Conservation (phyloP, 2,113 vertebrate genomes). For the Dicentrarchus labrax region DNA sequence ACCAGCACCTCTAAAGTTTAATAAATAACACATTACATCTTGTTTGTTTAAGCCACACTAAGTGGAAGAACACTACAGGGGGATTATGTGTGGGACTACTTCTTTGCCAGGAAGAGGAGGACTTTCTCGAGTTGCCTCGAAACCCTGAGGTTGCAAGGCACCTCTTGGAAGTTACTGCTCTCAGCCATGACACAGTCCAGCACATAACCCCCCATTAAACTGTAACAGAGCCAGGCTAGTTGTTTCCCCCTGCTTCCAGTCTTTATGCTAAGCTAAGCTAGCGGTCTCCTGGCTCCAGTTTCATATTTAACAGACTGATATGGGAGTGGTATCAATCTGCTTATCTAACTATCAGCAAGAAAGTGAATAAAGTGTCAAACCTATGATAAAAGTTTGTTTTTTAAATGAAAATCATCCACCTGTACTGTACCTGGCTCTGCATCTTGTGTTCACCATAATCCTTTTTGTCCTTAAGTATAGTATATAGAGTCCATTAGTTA, state of each 20-base stretch:
- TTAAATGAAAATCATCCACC: neutral
- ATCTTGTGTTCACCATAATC: neutral
- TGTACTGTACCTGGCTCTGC: neutral
- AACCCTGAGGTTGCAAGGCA: neutral
- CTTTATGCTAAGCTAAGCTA: neutral
- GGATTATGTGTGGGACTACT: too few species aligned
- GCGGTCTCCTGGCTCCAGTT: neutral
- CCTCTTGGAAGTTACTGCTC: neutral
- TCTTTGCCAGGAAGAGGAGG: neutral
- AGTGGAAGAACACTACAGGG: neutral
- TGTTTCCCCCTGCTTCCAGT: neutral
- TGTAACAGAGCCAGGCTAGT: neutral
- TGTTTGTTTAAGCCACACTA: neutral
- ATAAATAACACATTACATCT: neutral
- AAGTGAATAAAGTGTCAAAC: too few species aligned
- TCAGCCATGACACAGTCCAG: neutral
- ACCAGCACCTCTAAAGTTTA: neutral
- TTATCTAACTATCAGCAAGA: neutral
- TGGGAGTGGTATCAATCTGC: neutral
- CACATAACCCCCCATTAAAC: neutral
- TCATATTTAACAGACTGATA: neutral
- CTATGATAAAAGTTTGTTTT: neutral
- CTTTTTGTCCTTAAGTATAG: neutral
- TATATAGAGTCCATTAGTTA: neutral
- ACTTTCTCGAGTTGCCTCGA: neutral